These are phyloP conservation scores for Melanotaenia boesemani DNA, from an alignment of 2,797 vertebrate species.

Conservation along the genomic window DNA sequence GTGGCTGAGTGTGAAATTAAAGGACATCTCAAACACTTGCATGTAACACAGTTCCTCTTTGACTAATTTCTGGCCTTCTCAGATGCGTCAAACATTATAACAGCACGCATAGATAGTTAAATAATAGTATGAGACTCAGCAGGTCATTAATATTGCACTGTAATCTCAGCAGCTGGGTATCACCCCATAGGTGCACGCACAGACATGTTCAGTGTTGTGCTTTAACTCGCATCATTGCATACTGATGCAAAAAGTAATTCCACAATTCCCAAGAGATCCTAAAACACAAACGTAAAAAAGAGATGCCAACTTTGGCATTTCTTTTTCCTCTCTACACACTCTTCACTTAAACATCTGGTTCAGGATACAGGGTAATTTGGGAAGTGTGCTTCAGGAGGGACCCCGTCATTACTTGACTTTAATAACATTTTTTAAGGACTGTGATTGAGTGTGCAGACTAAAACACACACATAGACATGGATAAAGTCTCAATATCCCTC, in stretches of 20 bases:
- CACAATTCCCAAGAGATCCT: neutral
- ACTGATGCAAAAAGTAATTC: neutral
- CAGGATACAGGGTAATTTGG: neutral
- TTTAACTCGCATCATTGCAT: neutral
- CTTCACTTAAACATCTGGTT: neutral
- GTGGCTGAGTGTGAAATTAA: too few relatives aligned
- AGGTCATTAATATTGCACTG: too few relatives aligned
- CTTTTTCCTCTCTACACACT: neutral
- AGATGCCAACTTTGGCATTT: neutral
- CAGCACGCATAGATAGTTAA: too few relatives aligned
- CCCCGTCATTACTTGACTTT: constrained; percentile 58
- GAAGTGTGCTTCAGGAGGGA: constrained; percentile 39
- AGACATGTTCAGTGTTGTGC: too few relatives aligned
- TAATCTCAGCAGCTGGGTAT: too few relatives aligned
- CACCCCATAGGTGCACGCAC: too few relatives aligned
- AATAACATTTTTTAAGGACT: constrained; percentile 55
- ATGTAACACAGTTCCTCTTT: too few relatives aligned
- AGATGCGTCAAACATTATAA: too few relatives aligned
- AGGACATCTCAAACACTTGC: too few relatives aligned
- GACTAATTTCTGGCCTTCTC: too few relatives aligned
- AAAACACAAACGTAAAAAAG: neutral
- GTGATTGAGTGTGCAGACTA: constrained; percentile 5
- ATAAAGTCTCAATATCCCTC: constrained; percentile 30
- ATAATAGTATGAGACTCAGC: too few relatives aligned
- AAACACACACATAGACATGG: constrained; percentile 28